Evolutionary conservation across 37 sponge, comb jelly and placozoan species (phyloP).

Genomic region (Halisarca cf. caerulea): DNA sequence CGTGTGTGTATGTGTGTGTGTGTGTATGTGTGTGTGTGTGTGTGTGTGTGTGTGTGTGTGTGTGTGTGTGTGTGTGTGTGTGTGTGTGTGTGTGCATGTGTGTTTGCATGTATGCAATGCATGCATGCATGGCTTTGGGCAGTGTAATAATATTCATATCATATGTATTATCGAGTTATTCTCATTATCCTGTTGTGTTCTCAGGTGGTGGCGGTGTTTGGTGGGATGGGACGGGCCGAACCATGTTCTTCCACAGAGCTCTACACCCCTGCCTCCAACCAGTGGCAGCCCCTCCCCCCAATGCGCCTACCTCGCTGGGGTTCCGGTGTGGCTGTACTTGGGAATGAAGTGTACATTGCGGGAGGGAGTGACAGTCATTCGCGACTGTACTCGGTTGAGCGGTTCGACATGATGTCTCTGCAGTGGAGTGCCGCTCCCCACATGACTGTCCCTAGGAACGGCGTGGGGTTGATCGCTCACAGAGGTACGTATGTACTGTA

Average conservation of each 20-base stretch:
- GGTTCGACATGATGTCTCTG: conserved; percentile 38
- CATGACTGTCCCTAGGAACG: conserved; percentile 55
- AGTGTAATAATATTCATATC: not conserved
- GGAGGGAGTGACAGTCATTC: conserved; percentile 71
- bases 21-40: no score
- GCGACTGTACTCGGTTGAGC: conserved; percentile 57
- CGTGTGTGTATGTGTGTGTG: no score
- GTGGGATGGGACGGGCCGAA: conserved; percentile 62
- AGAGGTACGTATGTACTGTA: conserved; percentile 41
- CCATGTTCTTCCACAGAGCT: conserved; percentile 47
- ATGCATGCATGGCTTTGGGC: not conserved
- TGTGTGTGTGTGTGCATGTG: not conserved
- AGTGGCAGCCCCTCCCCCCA: conserved; percentile 48
- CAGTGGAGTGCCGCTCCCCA: conserved; percentile 48
- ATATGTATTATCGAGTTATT: not conserved
- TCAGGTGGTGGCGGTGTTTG: conserved; percentile 59
- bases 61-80: conserved; percentile 3
- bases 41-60: no score
- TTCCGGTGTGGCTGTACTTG: conserved; percentile 40
- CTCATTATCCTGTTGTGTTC: not conserved
- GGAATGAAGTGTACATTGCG: conserved; percentile 50
- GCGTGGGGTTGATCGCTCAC: conserved; percentile 56
- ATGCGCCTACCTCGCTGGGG: conserved; percentile 65
- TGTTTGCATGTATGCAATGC: no score
- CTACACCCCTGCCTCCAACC: conserved; percentile 18